Conservation (phyloP, 2,113 vertebrate genomes). For the Morphnarchus princeps region DNA sequence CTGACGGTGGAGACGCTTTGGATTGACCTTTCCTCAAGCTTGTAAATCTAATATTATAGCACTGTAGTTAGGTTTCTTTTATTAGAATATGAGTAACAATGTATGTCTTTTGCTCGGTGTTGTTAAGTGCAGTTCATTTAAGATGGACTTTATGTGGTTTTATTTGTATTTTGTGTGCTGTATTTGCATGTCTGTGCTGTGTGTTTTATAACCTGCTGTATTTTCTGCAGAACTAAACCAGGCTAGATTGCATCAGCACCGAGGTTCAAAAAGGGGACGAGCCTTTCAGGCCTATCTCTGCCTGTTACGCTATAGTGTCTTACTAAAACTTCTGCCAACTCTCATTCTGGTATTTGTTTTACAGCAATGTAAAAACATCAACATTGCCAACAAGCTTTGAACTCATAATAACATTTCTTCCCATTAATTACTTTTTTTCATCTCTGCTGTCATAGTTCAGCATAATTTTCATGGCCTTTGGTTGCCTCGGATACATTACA, state of each 20-base stretch:
- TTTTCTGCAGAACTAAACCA: background rate
- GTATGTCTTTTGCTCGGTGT: background rate
- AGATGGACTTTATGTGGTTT: background rate
- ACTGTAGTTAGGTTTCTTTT: background rate
- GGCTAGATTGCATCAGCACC: background rate
- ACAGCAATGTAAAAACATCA: background rate
- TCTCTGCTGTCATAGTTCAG: background rate
- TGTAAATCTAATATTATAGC: background rate
- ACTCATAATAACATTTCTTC: background rate
- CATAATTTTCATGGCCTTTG: background rate
- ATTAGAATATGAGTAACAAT: background rate
- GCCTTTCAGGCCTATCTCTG: no score
- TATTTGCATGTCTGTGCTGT: background rate
- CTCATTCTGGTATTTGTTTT: background rate
- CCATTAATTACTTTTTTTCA: background rate
- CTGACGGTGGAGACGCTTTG: fast-evolving
- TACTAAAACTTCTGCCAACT: background rate
- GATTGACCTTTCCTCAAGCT: background rate
- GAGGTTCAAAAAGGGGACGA: background rate
- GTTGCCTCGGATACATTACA: background rate
- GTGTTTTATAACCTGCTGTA: background rate
- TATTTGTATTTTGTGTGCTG: background rate
- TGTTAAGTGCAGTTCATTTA: background rate
- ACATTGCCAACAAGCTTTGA: background rate
- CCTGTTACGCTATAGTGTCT: background rate